Conservation (phyloP, 2,797 vertebrate species). For the Brachyalestes nurse region DNA sequence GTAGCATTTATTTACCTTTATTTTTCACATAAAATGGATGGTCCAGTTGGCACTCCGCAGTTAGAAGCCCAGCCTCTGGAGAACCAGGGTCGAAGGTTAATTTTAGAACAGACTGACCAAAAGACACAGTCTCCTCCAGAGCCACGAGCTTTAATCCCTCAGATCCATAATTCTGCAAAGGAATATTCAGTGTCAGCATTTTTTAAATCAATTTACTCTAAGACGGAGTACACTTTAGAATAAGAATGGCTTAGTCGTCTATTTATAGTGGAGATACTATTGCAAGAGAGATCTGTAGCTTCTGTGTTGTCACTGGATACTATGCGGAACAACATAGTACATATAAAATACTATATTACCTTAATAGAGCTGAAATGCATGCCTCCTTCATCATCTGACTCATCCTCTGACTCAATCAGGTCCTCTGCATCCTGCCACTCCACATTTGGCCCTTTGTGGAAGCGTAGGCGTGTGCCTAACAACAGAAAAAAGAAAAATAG, state of each 20-base stretch:
- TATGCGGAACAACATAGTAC: not conserved
- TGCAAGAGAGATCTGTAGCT: no score
- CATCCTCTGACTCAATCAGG: constrained; percentile 83
- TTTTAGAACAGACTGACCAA: constrained; percentile 93
- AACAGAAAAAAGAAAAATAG: constrained; percentile 30
- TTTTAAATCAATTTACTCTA: not conserved
- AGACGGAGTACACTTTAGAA: not conserved
- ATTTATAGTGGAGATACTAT: not conserved
- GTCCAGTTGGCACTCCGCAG: constrained; percentile 93
- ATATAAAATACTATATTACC: constrained; percentile 58
- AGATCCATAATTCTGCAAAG: constrained; percentile 88
- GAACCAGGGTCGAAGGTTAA: constrained; percentile 97
- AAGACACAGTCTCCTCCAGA: constrained; percentile 93
- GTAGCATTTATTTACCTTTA: constrained; percentile 82
- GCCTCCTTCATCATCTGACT: constrained; percentile 85
- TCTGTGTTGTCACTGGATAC: not conserved
- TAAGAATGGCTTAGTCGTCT: no score
- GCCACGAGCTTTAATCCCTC: constrained; percentile 92
- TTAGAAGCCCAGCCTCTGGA: constrained; percentile 86
- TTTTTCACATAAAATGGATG: constrained; percentile 98
- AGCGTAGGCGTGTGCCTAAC: constrained; percentile 92
- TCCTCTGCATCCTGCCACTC: constrained; percentile 97
- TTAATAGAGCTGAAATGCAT: constrained; percentile 70
- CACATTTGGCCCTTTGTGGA: constrained; percentile 90
- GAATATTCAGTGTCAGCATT: not conserved